Percentiles rank a stretch among this genome's conserved stretches.
These are phyloP conservation scores for Crenichthys baileyi DNA, from an alignment of 2,797 vertebrate genomes.

Conservation along the genomic window DNA sequence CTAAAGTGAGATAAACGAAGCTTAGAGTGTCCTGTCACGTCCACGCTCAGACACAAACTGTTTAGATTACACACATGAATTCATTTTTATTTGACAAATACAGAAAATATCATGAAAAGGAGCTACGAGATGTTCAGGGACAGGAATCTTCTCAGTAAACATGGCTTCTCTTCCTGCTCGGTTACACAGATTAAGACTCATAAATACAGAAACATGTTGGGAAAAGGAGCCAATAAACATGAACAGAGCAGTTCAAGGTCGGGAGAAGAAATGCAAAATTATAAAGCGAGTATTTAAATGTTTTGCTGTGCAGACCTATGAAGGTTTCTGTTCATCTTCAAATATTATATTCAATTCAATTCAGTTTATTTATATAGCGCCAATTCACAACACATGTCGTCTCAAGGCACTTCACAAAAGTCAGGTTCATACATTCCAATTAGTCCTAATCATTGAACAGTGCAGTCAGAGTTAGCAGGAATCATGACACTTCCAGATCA, in stretches of 20 bases:
- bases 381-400: too few species aligned
- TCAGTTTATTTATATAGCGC: too few species aligned
- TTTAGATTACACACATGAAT: slow-evolving; percentile 41
- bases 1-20: not conserved
- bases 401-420: too few species aligned
- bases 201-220: slow-evolving; percentile 61
- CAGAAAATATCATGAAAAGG: slow-evolving; percentile 61
- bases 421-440: too few species aligned
- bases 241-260: not conserved
- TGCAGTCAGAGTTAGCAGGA: too few species aligned
- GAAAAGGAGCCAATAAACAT: slow-evolving; percentile 11
- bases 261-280: not conserved
- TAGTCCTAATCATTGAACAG: too few species aligned
- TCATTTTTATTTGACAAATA: slow-evolving; percentile 73
- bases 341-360: too few species aligned
- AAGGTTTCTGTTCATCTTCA: not conserved
- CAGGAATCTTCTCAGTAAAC: slow-evolving; percentile 60
- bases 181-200: slow-evolving; percentile 70
- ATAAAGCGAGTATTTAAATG: not conserved
- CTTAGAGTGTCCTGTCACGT: too few species aligned
- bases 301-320: not conserved
- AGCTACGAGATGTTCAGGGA: slow-evolving; percentile 39
- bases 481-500: not conserved
- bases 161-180: slow-evolving; percentile 57
- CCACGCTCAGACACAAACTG: not conserved